Evolutionary conservation across 2,888 invertebrate species (phyloP), one percentile per base, ranked within the genome.

Genomic region (Agonopterix heracliana): DNA sequence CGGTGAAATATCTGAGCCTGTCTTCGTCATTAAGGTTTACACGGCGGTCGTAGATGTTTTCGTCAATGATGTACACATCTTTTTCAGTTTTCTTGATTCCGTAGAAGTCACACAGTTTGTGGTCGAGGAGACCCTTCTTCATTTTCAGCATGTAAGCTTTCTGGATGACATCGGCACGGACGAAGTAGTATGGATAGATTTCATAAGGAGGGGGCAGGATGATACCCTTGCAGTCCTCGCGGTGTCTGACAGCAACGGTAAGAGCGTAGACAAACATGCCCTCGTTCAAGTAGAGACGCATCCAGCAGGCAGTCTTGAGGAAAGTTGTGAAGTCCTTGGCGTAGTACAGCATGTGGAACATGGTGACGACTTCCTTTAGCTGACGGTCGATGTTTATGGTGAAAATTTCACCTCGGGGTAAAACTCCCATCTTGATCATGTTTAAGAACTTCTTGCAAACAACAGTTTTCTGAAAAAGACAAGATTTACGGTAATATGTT

Each of bases 141-240:
- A 86, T 86, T 60, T 90, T 90, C 50, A 89, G 71, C 55, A 88
- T 52, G 62, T 90, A 89, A 4, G 89, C 84, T 48, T 86, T 89
- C 53, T 90, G 86, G 60, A 94, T 88, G n/a, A 93, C 91, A 63
- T 93, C 92, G 14, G 89, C 84, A 63, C 92, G 91, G 55, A 93
- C 91, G 77, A 91, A 94, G 71, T 89, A 90, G 81, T 92, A 91
- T 0, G 94, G 94, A 56, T 91, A 86, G 59, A 91, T 85, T 72
- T 91, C 91, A 61, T 91, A 91, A 1, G 89, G 84, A 53, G 91
- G 89, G 42, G 91, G 91, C 34, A 91, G 69, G 34, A 89, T 76
- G 48, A 91, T 76, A 34, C 86, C 86, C 54, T 68, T 82, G 74
- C 83, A 85, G 66, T 90, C 89, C 9, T 81, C 76, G 46, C 89